Evolutionary conservation across 2,797 vertebrate genomes (phyloP), one percentile per base, ranked within the genome.

Genomic region (Xyrichtys novacula): DNA sequence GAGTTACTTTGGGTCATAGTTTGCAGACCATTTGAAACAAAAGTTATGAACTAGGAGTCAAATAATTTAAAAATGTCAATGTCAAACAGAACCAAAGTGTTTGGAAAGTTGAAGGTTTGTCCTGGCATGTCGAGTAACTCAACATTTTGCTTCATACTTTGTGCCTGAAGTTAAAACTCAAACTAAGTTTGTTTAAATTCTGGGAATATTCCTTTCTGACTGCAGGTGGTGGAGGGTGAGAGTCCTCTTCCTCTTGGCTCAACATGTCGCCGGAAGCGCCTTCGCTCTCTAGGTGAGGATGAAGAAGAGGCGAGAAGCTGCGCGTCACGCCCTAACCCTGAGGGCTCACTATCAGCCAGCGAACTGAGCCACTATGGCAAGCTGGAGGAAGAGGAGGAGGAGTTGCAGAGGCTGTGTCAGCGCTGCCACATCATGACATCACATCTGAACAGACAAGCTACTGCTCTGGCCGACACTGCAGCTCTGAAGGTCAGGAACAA

Each of bases 371-470:
- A 15, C 62, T 70, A 76, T 11, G 65, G 92, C 59, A 67, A 85
- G 36, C 80, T 74, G 26, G 81, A 88, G 3, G 84, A 84, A 89
- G 74, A 79, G 89, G 74, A 78, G 1, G 86, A 85, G 10, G 88
- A 85, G 16, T 80, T 89, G 10, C 91, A 89, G 53, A 89, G 89
- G 38, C 91, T 95, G 90, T 97, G 96, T 89, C 93, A 89, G 55
- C 93, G 94, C 86, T 98, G 96, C 91, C 95, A 95, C 85, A 90
- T 94, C 74, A 93, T 95, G 80, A 86, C 95, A 10, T 91, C 92
- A 12, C 95, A 96, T 78, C 93, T 97, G 77, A 94, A 90, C 90
- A 93, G 93, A 74, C 95, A 97, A 85, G 96, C 95, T 1, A 88
- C 94, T 15, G 93, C 92, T 68, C 80, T 96, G 87, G 91, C 93